Evolutionary conservation across 2,888 invertebrate genomes (phyloP).

Genomic region (Palloptera scutellata): DNA sequence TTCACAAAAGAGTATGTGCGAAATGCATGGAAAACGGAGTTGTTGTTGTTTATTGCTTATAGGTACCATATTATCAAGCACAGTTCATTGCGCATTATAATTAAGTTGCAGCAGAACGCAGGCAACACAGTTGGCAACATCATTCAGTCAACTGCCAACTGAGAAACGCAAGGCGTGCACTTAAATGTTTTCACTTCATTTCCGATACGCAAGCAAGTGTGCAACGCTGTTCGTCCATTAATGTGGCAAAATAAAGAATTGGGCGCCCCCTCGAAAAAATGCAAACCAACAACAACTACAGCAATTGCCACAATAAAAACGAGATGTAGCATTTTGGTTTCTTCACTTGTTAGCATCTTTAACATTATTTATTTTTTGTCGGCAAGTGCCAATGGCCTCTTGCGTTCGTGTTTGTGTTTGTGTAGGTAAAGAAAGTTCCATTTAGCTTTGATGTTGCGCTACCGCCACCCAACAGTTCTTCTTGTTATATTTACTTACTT

Average conservation of each 20-base stretch:
- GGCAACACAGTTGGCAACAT: too few species aligned
- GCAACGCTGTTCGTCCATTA: not conserved
- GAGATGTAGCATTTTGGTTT: too few species aligned
- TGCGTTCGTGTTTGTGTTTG: too few species aligned
- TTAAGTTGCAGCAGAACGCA: constrained; percentile 25
- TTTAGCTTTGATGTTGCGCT: too few species aligned
- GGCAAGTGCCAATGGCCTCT: too few species aligned
- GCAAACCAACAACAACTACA: too few species aligned
- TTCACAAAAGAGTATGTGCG: not conserved
- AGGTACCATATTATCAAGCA: not conserved
- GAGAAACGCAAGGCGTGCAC: constrained; percentile 5
- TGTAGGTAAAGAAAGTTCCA: too few species aligned
- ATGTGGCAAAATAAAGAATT: constrained; percentile 2
- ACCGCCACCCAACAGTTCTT: too few species aligned
- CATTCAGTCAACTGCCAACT: not conserved
- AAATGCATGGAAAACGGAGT: constrained; percentile 21
- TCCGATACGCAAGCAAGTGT: not conserved
- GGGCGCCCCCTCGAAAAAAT: not conserved
- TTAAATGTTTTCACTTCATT: constrained; percentile 26
- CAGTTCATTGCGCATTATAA: constrained; percentile 10
- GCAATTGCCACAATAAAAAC: too few species aligned
- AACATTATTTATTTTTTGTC: too few species aligned
- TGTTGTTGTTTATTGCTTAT: not conserved
- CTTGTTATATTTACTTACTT: not conserved
- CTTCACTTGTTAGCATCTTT: too few species aligned